These are phyloP conservation scores for Sclerodermus sp. DNA, from an alignment of 2,888 invertebrate genomes.

Conservation along the genomic window DNA sequence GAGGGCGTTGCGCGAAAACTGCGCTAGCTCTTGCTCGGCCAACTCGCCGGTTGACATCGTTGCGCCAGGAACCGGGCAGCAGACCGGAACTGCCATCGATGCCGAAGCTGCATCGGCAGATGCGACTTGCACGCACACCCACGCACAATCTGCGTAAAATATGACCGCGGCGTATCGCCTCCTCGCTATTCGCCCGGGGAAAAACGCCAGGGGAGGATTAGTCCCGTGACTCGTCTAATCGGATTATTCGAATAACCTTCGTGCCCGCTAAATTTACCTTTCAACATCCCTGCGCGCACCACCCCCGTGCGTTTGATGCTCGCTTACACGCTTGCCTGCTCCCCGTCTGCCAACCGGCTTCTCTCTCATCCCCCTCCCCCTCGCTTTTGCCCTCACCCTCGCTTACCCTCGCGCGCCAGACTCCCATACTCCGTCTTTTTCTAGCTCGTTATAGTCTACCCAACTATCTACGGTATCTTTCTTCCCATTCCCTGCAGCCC, in stretches of 20 bases:
- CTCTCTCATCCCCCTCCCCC: not conserved
- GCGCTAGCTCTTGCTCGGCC: too few species aligned
- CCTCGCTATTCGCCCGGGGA: constrained; percentile 2
- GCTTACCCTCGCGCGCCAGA: not conserved
- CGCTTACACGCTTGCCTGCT: too few species aligned
- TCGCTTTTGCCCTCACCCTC: not conserved
- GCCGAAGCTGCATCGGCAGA: not conserved
- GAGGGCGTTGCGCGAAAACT: not conserved
- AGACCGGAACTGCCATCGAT: too few species aligned
- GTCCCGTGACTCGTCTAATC: constrained; percentile 30
- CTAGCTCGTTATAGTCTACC: too few species aligned
- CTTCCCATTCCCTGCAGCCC: too few species aligned
- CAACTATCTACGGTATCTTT: too few species aligned
- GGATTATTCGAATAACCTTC: constrained; percentile 30
- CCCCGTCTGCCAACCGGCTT: too few species aligned
- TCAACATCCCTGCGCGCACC: too few species aligned
- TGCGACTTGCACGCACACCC: too few species aligned
- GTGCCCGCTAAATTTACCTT: constrained; percentile 8
- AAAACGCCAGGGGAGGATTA: constrained; percentile 19
- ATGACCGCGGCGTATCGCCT: not conserved
- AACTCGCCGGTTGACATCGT: too few species aligned
- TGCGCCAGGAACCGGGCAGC: too few species aligned
- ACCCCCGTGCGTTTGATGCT: too few species aligned
- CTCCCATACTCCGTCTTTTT: not conserved
- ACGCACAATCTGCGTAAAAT: not conserved